Evolutionary conservation across 2,797 vertebrate genomes (phyloP), one percentile per base, ranked within the genome.

Genomic region (Anas flavirostris): DNA sequence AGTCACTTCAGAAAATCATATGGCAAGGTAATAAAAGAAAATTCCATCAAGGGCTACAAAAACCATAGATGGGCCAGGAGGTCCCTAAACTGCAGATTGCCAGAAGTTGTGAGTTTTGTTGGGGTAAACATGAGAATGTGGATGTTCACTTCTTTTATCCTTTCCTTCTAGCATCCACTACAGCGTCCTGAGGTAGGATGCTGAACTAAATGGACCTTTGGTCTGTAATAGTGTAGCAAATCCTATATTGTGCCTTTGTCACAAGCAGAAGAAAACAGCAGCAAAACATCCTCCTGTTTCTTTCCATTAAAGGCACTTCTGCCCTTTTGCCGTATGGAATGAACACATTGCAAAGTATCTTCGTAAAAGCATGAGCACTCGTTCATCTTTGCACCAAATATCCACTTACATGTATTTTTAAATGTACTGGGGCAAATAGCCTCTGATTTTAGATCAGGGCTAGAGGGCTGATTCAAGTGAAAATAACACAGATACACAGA

Each of bases 11-110:
- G 52, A 91, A 94, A 91, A 59, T 33, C 22, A 12, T 50, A 88
- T 79, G 50, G 62, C 59, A 91, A 91, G 86, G 86, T 81, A 91
- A 78, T 43, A 64, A 80, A 91, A 69, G 46, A 84, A 91, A 92
- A 62, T 85, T 62, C 66, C 46, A 67, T n/a, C 43, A 90, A 86
- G 39, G 50, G 21, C 50, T 79, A 37, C 44, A 86, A 94, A 82
- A 9, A 13, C 56, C 48, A 64, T 2, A 81, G 44, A 82, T 77
- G 41, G 55, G 41, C 12, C 29, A 82, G n/a, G 35, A 91, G 82
- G 58, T 41, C 31, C 16, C 62, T 81, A 68, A 68, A 1, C 5
- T 59, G 41, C 58, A 78, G 48, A 52, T 0, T 78, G 58, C 14
- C 31, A 75, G 41, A n/a, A 76, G 37, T 15, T 79, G 41, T 58